Percentiles rank a stretch among this genome's conserved stretches.
These are phyloP conservation scores for Agriopis marginaria DNA, from an alignment of 2,888 invertebrate genomes.

Conservation along the genomic window DNA sequence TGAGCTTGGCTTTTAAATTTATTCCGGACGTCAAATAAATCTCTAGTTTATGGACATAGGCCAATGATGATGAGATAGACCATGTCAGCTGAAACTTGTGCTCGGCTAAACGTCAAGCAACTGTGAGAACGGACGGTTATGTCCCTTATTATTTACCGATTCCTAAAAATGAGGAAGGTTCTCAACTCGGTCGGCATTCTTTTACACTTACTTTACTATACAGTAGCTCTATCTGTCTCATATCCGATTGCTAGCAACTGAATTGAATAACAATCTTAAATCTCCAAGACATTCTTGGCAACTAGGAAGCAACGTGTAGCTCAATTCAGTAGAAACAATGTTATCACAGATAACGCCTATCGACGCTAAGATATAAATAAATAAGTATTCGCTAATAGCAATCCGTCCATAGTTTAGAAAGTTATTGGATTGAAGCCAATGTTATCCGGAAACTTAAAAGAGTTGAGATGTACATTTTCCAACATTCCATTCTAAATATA, in stretches of 20 bases:
- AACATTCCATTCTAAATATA: slow-evolving; percentile 81
- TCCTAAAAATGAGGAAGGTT: no score
- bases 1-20: no score
- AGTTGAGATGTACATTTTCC: slow-evolving; percentile 68
- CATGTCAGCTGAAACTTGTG: no score
- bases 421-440: slow-evolving; percentile 67
- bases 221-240: not conserved
- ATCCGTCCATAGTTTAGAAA: slow-evolving; percentile 53
- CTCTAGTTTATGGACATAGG: no score
- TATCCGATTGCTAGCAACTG: not conserved
- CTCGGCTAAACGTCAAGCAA: no score
- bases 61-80: no score
- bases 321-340: slow-evolving; percentile 11
- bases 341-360: slow-evolving; percentile 23
- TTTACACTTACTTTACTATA: no score
- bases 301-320: slow-evolving; percentile 18
- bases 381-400: slow-evolving; percentile 22
- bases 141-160: no score
- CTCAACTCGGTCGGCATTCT: no score
- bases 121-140: no score
- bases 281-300: slow-evolving; percentile 1
- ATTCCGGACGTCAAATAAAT: no score
- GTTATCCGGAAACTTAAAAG: slow-evolving; percentile 73
- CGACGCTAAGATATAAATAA: slow-evolving; percentile 6
- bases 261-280: not conserved